Conservation (phyloP, 1,140 invertebrate species). For the Mizuhopecten yessoensis region DNA sequence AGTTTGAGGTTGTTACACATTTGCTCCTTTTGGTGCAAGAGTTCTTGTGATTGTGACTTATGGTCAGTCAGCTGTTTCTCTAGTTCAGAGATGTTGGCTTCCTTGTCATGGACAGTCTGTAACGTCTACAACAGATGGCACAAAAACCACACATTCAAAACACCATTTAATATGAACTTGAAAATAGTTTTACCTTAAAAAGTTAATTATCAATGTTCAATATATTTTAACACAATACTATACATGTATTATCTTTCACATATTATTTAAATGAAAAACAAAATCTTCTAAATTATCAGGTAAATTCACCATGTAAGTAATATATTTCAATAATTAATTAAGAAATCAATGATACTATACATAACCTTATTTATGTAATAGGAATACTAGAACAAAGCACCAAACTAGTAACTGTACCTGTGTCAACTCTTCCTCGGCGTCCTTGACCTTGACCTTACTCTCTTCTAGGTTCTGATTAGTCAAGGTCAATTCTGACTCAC, state of each 20-base stretch:
- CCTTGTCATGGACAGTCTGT: conserved; percentile 66
- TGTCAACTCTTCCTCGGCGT: conserved; percentile 60
- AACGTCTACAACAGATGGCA: conserved; percentile 60
- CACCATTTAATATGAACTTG: background rate
- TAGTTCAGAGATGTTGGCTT: conserved; percentile 60
- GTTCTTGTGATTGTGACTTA: conserved; percentile 64
- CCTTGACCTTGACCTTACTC: conserved; percentile 54
- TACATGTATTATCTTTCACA: too few relatives aligned
- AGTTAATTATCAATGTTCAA: too few relatives aligned
- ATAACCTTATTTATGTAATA: background rate
- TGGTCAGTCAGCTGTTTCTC: conserved; percentile 69
- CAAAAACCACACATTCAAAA: background rate
- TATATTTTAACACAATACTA: too few relatives aligned
- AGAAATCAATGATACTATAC: background rate
- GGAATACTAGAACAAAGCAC: background rate
- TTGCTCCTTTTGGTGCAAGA: conserved; percentile 72
- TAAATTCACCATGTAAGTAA: too few relatives aligned
- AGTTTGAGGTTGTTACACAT: conserved; percentile 69
- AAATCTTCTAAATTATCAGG: too few relatives aligned
- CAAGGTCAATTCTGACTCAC: conserved; percentile 59
- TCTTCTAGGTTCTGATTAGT: conserved; percentile 61
- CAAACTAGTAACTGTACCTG: background rate
- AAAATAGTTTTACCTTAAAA: too few relatives aligned
- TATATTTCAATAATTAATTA: too few relatives aligned
- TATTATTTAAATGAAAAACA: too few relatives aligned